These are phyloP conservation scores for Leucozona laternaria DNA, from an alignment of 2,888 invertebrate species.

Conservation along the genomic window DNA sequence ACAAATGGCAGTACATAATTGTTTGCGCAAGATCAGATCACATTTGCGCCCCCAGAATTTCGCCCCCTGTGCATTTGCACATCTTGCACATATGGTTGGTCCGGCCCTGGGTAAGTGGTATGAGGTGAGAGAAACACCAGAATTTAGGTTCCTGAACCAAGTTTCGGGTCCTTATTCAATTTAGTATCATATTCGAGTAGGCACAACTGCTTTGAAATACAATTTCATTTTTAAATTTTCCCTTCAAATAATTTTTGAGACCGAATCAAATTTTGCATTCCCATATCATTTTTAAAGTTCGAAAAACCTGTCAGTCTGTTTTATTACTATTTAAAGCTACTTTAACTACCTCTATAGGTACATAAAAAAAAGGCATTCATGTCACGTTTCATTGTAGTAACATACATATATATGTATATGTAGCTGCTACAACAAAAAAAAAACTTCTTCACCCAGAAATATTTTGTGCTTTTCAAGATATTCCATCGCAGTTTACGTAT, in stretches of 20 bases:
- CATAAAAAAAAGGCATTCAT: not conserved
- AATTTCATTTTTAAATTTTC: not conserved
- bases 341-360: not conserved
- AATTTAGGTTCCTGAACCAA: too few relatives aligned
- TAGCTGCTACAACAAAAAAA: not conserved
- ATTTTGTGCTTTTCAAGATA: not conserved
- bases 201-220: too few relatives aligned
- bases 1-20: too few relatives aligned
- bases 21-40: too few relatives aligned
- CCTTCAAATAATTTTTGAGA: not conserved
- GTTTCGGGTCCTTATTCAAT: too few relatives aligned
- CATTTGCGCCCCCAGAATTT: too few relatives aligned
- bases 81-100: too few relatives aligned
- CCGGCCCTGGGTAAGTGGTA: too few relatives aligned
- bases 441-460: not conserved
- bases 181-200: too few relatives aligned
- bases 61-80: too few relatives aligned
- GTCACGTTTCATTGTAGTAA: not conserved
- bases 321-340: not conserved
- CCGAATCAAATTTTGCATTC: not conserved
- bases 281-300: not conserved
- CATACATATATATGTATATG: too few relatives aligned
- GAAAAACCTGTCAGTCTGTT: not conserved
- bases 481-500: not conserved
- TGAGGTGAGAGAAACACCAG: too few relatives aligned